These are phyloP conservation scores for Pseudomyrmex dendroicus DNA, from an alignment of 1,140 invertebrate genomes.

Conservation along the genomic window DNA sequence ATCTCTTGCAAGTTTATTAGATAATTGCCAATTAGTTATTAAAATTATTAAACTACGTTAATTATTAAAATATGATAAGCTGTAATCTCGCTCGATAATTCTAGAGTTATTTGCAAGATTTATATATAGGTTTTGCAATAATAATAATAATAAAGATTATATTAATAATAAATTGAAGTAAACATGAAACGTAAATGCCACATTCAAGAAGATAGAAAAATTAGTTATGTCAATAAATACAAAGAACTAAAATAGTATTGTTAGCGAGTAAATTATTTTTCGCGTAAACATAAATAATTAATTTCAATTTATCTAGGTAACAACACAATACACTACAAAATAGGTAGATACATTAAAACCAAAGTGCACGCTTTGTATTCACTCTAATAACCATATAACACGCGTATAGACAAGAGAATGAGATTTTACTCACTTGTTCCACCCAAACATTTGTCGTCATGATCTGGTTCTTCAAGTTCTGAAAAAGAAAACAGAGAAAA, in stretches of 20 bases:
- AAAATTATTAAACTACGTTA: conserved; percentile 31
- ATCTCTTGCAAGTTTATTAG: conserved; percentile 29
- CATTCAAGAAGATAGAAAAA: no score
- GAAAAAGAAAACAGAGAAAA: conserved; percentile 86
- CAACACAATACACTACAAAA: background rate
- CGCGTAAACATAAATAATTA: no score
- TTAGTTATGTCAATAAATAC: no score
- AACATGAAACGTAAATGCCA: background rate
- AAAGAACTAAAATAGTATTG: no score
- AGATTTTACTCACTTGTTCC: conserved; percentile 92
- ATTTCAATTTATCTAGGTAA: no score
- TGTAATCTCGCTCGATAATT: conserved; percentile 5
- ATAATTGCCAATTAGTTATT: background rate
- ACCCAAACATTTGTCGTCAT: conserved; percentile 99
- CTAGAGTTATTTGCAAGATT: background rate
- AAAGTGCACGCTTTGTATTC: background rate
- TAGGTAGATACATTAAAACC: no score
- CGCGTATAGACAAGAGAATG: background rate
- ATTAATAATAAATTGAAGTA: conserved; percentile 32
- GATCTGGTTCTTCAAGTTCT: conserved; percentile 98
- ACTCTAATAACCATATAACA: background rate
- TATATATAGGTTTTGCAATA: background rate
- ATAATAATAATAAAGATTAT: conserved; percentile 4
- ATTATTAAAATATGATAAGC: conserved; percentile 39
- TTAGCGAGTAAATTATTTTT: no score